Conservation (phyloP, 1,140 invertebrate genomes). For the Drosophila bocqueti region DNA sequence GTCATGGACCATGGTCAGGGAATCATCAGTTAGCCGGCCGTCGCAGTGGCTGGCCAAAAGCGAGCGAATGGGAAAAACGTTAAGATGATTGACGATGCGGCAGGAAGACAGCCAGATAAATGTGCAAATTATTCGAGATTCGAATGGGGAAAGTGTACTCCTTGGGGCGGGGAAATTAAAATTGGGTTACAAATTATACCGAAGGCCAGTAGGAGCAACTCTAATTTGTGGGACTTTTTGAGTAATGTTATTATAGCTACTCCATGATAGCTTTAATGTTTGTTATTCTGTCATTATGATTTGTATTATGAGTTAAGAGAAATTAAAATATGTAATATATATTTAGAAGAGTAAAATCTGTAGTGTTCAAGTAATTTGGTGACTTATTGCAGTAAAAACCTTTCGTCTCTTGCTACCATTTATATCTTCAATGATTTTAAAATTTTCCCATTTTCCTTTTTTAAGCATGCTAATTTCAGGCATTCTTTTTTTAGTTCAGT, state of each 20-base stretch:
- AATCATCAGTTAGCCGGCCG: constrained; percentile 49
- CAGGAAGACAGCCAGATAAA: constrained; percentile 35
- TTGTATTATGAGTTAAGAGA: too few relatives aligned
- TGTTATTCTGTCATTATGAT: background rate
- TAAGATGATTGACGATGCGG: constrained; percentile 47
- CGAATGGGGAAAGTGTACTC: constrained; percentile 16
- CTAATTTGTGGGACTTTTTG: background rate
- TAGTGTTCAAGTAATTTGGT: background rate
- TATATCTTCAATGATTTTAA: too few relatives aligned
- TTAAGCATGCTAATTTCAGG: background rate
- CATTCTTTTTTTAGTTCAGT: constrained; percentile 7
- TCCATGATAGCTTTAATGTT: background rate
- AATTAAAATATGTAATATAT: background rate
- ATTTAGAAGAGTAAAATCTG: background rate
- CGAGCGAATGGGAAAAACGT: constrained; percentile 2
- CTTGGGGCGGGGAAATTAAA: constrained; percentile 12
- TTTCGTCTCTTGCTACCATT: background rate
- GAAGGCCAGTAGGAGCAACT: background rate
- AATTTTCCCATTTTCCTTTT: too few relatives aligned
- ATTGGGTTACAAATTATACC: constrained; percentile 21
- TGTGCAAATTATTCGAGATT: constrained; percentile 44
- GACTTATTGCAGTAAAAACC: too few relatives aligned
- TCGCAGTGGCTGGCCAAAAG: constrained; percentile 19
- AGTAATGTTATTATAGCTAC: background rate
- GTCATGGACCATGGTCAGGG: constrained; percentile 57